Evolutionary conservation across 2,888 invertebrate genomes (phyloP), one percentile per base, ranked within the genome.

Genomic region (Resseliella maxima): DNA sequence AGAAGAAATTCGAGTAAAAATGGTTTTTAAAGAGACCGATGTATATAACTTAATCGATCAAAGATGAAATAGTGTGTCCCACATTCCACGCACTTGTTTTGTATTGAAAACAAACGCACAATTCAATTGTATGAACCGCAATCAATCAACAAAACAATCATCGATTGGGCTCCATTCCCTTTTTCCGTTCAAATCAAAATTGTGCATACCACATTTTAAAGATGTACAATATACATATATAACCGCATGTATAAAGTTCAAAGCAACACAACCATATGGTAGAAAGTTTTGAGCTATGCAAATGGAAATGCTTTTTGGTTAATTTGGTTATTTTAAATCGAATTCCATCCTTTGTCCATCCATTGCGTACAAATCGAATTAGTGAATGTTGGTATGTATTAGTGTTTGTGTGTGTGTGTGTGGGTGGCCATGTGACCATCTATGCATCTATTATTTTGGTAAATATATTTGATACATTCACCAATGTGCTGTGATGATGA

Each of bases 281-380:
- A 8, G 46, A 18, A 2, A 15, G 46, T 8, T 50, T 50, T 8
- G 46, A 31, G 31, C 15, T 72, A 72, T 72, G 35, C 35, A 72
- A 72, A 72, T 72, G 5, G 72, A 35, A 72, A 31, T 31, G 72
- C 72, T 31, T 72, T 72, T 72, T 31, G 72, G 72, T 18, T 72
- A 72, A 72, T 1, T 35, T 35, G 72, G 12, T 72, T 72, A 27
- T 18, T 15, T 72, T 31, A 27, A 72, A 72, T 31, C 72, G 35
- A 72, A 72, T 72, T 72, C 72, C 72, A 72, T 72, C 10, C 72
- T 59, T 24, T 59, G 59, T 59, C 5, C n/a, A 24, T 24, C 15
- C 10, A 15, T 24, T 59, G 59, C 10, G 12, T n/a, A 59, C 24
- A 59, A 59, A 59, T 59, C 59, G 18, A 50, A 50, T 50, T 50